These are phyloP conservation scores for Butastur rufipennis DNA, from an alignment of 2,113 vertebrate genomes.

Conservation along the genomic window DNA sequence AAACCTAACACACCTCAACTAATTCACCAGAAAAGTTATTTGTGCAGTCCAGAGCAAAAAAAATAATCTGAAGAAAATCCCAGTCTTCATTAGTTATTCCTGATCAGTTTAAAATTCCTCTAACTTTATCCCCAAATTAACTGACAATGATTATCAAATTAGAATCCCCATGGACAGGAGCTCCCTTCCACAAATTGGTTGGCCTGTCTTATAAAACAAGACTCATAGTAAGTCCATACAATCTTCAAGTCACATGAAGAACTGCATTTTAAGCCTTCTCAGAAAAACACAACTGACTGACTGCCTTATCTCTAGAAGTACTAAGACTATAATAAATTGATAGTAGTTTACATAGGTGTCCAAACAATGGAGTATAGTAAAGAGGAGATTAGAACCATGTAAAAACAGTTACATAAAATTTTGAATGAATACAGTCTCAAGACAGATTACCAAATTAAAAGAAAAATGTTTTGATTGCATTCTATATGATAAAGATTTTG, in stretches of 20 bases:
- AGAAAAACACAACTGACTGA: background rate
- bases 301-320: background rate
- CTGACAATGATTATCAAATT: background rate
- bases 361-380: background rate
- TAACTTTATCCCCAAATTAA: background rate
- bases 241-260: background rate
- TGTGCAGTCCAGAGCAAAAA: background rate
- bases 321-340: background rate
- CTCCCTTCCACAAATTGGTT: background rate
- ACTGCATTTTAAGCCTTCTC: background rate
- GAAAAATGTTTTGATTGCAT: slow-evolving; percentile 16
- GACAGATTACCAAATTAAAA: slow-evolving; percentile 6
- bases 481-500: background rate
- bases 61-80: background rate
- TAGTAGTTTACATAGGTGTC: background rate
- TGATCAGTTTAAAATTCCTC: background rate
- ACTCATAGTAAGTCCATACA: background rate
- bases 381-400: background rate
- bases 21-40: background rate
- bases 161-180: background rate
- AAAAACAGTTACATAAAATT: background rate
- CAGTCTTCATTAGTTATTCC: background rate
- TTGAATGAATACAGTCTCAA: background rate
- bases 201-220: background rate
- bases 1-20: background rate